A percentile compares a stretch with the other conserved stretches of the same genome.
Conservation (phyloP, 2,797 vertebrate genomes). For the Helarctos malayanus region DNA sequence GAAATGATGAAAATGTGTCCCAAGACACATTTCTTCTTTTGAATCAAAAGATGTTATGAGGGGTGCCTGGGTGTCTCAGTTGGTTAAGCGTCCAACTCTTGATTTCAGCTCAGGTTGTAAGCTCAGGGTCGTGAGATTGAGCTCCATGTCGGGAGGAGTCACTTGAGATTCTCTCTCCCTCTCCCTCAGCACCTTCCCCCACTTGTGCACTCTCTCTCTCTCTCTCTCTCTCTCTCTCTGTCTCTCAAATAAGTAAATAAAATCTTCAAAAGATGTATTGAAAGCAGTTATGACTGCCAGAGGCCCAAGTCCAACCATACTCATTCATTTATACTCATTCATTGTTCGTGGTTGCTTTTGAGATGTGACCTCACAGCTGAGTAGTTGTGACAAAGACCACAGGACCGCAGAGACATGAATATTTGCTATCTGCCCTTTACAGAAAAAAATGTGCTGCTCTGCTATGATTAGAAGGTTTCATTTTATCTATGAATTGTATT, state of each 20-base stretch:
- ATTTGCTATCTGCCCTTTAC: background rate
- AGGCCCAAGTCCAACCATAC: background rate
- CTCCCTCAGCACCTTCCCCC: background rate
- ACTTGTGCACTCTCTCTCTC: background rate
- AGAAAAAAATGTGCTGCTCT: background rate
- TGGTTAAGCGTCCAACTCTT: background rate
- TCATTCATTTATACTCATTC: background rate
- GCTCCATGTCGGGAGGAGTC: background rate
- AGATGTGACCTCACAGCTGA: background rate
- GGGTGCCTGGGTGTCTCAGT: no score
- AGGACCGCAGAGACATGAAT: background rate
- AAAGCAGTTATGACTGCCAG: background rate
- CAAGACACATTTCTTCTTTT: background rate
- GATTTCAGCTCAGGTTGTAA: background rate
- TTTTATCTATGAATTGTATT: background rate
- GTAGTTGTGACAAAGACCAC: background rate
- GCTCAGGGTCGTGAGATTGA: background rate
- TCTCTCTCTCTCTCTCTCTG: no score
- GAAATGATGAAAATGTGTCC: background rate
- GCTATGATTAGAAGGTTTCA: background rate
- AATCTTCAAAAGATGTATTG: background rate
- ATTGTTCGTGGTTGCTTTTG: background rate
- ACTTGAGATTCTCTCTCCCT: background rate
- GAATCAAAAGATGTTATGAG: background rate
- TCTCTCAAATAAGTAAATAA: background rate